Evolutionary conservation across 2,888 invertebrate species (phyloP).

Genomic region (Nematopogon swammerdamellus): DNA sequence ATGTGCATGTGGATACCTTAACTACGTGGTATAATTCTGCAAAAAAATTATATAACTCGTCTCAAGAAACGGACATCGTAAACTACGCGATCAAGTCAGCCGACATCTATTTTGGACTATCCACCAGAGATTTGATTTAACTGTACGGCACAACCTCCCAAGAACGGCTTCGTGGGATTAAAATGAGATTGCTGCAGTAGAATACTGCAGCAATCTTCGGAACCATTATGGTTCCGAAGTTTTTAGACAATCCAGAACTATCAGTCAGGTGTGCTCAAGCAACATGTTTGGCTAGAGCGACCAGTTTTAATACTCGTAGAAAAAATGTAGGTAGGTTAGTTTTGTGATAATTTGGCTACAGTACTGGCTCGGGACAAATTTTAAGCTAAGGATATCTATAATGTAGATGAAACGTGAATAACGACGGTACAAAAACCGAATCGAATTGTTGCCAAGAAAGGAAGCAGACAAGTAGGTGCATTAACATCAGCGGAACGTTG

Average conservation of each 20-base stretch:
- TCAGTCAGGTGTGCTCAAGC: too few relatives aligned
- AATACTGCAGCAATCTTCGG: constrained; percentile 6
- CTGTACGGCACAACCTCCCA: not conserved
- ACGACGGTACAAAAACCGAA: constrained; percentile 23
- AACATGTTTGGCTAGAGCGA: too few relatives aligned
- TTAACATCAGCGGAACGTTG: constrained; percentile 23
- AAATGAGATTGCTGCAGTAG: constrained; percentile 4
- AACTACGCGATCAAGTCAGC: constrained; percentile 5
- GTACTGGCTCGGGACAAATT: constrained; percentile 15
- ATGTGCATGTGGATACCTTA: not conserved
- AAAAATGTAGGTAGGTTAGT: constrained; percentile 1
- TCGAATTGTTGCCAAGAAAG: constrained; percentile 20
- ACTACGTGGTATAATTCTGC: not conserved
- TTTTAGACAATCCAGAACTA: too few relatives aligned
- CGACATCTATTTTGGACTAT: constrained; percentile 8
- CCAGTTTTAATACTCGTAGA: too few relatives aligned
- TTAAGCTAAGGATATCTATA: constrained; percentile 19
- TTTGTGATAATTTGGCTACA: constrained; percentile 15
- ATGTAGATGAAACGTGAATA: constrained; percentile 21
- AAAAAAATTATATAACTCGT: constrained; percentile 3
- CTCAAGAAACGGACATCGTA: constrained; percentile 5
- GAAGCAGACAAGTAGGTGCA: constrained; percentile 21
- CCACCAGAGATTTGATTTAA: constrained; percentile 9
- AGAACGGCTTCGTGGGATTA: constrained; percentile 2
- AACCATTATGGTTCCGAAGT: too few relatives aligned